Percentiles rank a stretch among this genome's conserved stretches.
Conservation (phyloP, 2,113 vertebrate genomes). For the Raphicerus campestris region DNA sequence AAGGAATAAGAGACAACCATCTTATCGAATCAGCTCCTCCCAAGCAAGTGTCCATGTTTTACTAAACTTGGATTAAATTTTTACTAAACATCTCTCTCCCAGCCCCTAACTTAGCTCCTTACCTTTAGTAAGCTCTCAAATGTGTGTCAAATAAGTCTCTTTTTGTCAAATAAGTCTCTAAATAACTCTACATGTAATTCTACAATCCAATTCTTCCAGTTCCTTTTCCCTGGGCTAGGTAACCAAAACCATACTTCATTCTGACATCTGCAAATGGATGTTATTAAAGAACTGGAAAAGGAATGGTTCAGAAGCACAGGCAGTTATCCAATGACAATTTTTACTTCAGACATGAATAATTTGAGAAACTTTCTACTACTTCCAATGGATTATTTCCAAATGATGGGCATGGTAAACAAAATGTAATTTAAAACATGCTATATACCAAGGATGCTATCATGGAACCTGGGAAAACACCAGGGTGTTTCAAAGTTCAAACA, state of each 20-base stretch:
- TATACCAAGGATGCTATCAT: neutral
- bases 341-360: neutral
- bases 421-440: neutral
- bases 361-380: neutral
- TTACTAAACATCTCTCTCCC: neutral
- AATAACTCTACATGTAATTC: neutral
- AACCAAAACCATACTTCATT: neutral
- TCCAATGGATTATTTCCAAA: neutral
- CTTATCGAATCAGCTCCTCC: neutral
- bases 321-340: neutral
- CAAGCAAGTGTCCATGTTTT: neutral
- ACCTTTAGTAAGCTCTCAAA: neutral
- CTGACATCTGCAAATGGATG: neutral
- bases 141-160: neutral
- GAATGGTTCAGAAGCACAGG: neutral
- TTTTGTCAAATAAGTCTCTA: neutral
- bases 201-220: neutral
- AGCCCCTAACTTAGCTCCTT: neutral
- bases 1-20: neutral
- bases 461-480: neutral
- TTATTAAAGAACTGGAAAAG: neutral
- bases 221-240: neutral
- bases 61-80: neutral
- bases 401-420: neutral
- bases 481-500: neutral